Conservation (phyloP, 1,140 invertebrate genomes). For the Drosophila sturtevanti region DNA sequence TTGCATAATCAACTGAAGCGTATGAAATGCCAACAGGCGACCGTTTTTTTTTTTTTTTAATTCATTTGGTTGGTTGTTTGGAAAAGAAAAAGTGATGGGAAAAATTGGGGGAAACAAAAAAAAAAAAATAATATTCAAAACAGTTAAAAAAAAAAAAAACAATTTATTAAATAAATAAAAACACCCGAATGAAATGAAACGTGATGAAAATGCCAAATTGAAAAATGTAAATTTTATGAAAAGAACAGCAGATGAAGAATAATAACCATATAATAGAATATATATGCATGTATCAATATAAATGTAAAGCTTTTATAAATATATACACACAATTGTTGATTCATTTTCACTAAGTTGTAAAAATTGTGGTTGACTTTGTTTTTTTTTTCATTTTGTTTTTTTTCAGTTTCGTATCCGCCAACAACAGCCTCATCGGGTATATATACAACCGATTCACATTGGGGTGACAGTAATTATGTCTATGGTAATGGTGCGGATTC, state of each 20-base stretch:
- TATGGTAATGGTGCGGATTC: constrained; percentile 49
- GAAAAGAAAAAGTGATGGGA: constrained; percentile 16
- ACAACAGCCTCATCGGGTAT: constrained; percentile 64
- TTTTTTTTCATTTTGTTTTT: neutral
- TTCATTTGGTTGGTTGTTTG: neutral
- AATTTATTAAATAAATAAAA: constrained; percentile 41
- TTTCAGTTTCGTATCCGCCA: constrained; percentile 73
- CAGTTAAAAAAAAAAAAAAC: constrained; percentile 20
- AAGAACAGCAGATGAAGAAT: constrained; percentile 31
- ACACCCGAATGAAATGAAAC: constrained; percentile 46
- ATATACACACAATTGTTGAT: neutral
- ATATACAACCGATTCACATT: constrained; percentile 67
- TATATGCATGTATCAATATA: constrained; percentile 7
- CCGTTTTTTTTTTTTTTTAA: neutral
- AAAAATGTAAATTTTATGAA: constrained; percentile 59
- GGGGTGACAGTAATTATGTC: constrained; percentile 52
- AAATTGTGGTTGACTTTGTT: neutral
- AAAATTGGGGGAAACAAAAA: constrained; percentile 1
- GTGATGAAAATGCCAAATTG: constrained; percentile 60
- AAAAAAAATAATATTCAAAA: neutral
- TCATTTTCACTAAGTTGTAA: neutral
- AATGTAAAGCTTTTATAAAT: constrained; percentile 16
- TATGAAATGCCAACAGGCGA: constrained; percentile 20
- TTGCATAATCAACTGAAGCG: constrained; percentile 60
- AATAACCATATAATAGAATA: constrained; percentile 31